A percentile compares a stretch with the other conserved stretches of the same genome.
phyloP scores from a whole-genome alignment of 1,140 invertebrate species.

The Geopemphigus sp. region DNA sequence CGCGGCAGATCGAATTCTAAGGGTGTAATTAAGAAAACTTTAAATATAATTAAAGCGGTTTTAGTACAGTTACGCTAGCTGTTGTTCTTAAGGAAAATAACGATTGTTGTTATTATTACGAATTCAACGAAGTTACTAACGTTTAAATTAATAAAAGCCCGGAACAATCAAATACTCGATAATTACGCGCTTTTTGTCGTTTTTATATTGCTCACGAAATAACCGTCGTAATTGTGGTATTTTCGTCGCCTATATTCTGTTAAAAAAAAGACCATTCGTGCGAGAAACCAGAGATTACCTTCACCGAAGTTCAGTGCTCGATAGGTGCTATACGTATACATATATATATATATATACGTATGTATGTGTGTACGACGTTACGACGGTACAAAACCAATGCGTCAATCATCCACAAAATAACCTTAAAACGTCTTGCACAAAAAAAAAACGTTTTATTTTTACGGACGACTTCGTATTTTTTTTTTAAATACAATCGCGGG shows the following conservation, averaged over 20 bases:
- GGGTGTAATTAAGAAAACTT: too few species aligned
- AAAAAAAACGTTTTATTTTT: background rate
- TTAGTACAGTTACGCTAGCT: too few species aligned
- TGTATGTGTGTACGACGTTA: background rate
- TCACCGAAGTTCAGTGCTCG: background rate
- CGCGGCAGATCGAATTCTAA: too few species aligned
- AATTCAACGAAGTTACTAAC: too few species aligned
- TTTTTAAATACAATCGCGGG: background rate
- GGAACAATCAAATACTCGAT: too few species aligned
- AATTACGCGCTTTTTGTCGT: too few species aligned
- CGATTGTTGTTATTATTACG: too few species aligned
- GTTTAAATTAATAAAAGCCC: too few species aligned
- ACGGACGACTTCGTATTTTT: background rate
- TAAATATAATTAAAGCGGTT: too few species aligned
- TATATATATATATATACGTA: background rate
- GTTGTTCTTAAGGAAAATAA: too few species aligned
- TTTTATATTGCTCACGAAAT: too few species aligned
- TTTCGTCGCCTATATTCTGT: background rate
- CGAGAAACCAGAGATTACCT: background rate
- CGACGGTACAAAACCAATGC: background rate
- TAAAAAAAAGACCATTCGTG: slow-evolving; percentile 7
- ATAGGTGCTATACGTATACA: background rate
- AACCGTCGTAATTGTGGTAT: background rate
- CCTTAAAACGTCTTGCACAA: background rate
- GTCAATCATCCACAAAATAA: slow-evolving; percentile 23